Evolutionary conservation across 2,888 invertebrate species (phyloP).

Genomic region (Xestia rhomboidea): DNA sequence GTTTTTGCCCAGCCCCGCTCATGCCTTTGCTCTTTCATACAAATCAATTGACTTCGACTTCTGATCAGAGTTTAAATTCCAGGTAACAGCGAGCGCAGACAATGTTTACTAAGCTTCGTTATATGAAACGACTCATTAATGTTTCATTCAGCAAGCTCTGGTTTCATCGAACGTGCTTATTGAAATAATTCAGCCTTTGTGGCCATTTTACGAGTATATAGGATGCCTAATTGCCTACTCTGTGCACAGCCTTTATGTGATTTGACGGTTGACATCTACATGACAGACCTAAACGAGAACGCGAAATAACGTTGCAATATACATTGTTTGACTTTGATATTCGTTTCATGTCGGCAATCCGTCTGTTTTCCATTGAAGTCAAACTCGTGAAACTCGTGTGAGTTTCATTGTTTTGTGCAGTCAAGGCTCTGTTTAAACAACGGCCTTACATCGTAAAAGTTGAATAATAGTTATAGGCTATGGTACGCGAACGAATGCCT

Average conservation of each 20-base stretch:
- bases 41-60: neutral
- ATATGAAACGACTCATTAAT: neutral
- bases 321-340: neutral
- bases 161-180: constrained; percentile 10
- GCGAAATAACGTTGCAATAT: neutral
- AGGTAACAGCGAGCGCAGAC: neutral
- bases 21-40: neutral
- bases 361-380: neutral
- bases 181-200: constrained; percentile 12
- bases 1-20: constrained; percentile 23
- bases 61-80: neutral
- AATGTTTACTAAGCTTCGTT: neutral
- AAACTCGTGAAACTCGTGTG: neutral
- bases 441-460: neutral
- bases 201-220: neutral
- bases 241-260: neutral
- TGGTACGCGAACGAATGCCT: neutral
- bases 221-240: neutral
- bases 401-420: neutral
- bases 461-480: neutral
- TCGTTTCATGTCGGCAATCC: neutral
- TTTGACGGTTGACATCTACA: neutral
- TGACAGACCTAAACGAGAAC: neutral
- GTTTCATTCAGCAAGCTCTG: neutral
- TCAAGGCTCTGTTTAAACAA: neutral